Evolutionary conservation across 2,797 vertebrate species (phyloP).

Genomic region (Ispidina picta): DNA sequence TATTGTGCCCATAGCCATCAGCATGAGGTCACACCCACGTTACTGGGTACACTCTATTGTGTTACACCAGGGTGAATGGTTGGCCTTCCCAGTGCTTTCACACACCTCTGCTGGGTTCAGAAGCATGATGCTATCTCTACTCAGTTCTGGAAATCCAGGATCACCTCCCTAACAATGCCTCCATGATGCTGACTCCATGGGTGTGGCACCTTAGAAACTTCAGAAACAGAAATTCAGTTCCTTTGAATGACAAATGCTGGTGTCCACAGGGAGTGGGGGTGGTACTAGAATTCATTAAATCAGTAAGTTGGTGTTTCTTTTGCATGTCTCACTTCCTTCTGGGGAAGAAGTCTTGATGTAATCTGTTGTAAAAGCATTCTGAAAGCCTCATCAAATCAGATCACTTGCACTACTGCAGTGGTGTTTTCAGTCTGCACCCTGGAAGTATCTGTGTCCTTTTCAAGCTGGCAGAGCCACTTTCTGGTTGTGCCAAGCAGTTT

Average conservation of each 20-base stretch:
- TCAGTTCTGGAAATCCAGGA: neutral
- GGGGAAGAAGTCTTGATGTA: neutral
- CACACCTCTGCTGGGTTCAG: neutral
- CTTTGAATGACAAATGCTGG: neutral
- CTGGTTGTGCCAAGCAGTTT: neutral
- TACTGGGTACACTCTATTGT: neutral
- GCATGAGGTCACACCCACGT: neutral
- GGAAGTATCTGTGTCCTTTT: neutral
- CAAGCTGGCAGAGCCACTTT: neutral
- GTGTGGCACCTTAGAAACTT: neutral
- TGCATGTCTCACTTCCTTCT: neutral
- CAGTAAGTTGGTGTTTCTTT: neutral
- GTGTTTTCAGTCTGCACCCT: neutral
- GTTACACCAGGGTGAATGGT: neutral
- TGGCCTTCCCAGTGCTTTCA: neutral
- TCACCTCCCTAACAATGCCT: neutral
- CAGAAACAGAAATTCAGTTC: neutral
- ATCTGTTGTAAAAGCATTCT: neutral
- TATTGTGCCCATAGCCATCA: neutral
- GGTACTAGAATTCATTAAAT: neutral
- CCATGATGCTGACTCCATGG: neutral
- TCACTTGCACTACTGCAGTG: neutral
- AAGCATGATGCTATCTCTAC: neutral
- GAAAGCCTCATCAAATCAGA: neutral
- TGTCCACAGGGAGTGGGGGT: neutral